phyloP scores from a whole-genome alignment of 2,113 vertebrate genomes.

The Forbesichthys papilliferus region DNA sequence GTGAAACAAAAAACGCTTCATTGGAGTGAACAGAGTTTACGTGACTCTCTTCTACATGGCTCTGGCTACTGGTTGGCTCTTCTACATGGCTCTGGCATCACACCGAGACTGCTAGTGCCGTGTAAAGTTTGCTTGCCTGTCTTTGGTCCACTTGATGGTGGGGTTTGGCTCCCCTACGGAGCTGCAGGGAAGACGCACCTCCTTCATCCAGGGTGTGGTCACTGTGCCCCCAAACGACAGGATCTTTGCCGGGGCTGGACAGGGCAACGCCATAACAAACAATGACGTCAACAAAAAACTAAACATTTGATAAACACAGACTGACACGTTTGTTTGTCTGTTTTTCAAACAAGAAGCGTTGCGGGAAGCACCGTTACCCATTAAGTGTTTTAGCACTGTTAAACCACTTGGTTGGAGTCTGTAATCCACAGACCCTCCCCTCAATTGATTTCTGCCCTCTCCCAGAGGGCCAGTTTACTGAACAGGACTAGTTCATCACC shows the following conservation, averaged over 20 bases:
- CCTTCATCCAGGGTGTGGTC: conserved; percentile 98
- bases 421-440: conserved; percentile 68
- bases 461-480: conserved; percentile 75
- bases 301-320: background rate
- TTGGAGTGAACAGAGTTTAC: too few relatives aligned
- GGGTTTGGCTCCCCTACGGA: conserved; percentile 92
- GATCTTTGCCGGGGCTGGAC: conserved; percentile 92
- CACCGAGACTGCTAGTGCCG: conserved; percentile 1
- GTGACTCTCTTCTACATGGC: too few relatives aligned
- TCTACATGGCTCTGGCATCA: background rate
- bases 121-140: conserved; percentile 80
- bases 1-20: too few relatives aligned
- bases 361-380: conserved; percentile 30
- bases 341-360: background rate
- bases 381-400: conserved; percentile 30
- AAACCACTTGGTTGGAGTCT: conserved; percentile 40
- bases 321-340: background rate
- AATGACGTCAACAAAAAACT: background rate
- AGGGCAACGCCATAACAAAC: conserved; percentile 1
- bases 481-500: conserved; percentile 75
- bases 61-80: too few relatives aligned
- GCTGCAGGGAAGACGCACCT: conserved; percentile 91
- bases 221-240: conserved; percentile 96
- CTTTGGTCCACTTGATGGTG: conserved; percentile 97
- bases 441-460: conserved; percentile 71